Percentiles rank a stretch among this genome's conserved stretches.
These are phyloP conservation scores for Lordiphosa mommai DNA, from an alignment of 1,140 invertebrate species.

Conservation along the genomic window DNA sequence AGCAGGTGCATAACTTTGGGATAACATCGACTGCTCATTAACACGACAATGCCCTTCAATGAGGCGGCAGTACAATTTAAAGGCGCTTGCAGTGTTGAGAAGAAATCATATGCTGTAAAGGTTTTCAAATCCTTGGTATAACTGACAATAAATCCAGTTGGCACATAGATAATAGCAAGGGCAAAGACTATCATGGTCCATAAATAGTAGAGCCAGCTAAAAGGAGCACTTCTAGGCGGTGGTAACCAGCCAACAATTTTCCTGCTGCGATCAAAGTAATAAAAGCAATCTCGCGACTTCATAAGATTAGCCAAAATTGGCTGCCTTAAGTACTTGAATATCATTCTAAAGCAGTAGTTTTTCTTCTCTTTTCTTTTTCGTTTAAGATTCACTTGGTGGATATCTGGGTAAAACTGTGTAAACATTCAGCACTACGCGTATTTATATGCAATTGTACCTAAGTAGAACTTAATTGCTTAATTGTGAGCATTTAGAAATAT, in stretches of 20 bases:
- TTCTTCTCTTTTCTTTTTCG: background rate
- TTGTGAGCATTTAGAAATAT: no score
- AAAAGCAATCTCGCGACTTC: background rate
- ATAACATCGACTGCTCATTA: background rate
- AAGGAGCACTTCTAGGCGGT: background rate
- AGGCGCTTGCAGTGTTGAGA: conserved; percentile 22
- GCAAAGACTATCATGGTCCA: conserved; percentile 1
- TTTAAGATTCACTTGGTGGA: background rate
- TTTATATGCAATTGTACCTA: no score
- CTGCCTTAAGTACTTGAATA: background rate
- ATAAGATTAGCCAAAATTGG: background rate
- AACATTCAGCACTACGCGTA: no score
- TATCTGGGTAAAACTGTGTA: no score
- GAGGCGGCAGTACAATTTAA: conserved; percentile 14
- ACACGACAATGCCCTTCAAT: conserved; percentile 15
- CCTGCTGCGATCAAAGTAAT: conserved; percentile 1
- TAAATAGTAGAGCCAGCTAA: conserved; percentile 21
- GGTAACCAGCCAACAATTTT: background rate
- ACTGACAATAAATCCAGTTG: conserved; percentile 13
- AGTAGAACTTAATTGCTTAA: no score
- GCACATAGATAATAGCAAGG: conserved; percentile 11
- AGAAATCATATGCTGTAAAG: conserved; percentile 21
- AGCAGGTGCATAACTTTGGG: conserved; percentile 2
- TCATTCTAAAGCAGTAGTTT: background rate
- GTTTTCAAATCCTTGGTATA: conserved; percentile 18